Percentiles rank a stretch among this genome's conserved stretches.
These are phyloP conservation scores for Halyomorpha halys DNA, from an alignment of 1,140 invertebrate genomes.

Conservation along the genomic window DNA sequence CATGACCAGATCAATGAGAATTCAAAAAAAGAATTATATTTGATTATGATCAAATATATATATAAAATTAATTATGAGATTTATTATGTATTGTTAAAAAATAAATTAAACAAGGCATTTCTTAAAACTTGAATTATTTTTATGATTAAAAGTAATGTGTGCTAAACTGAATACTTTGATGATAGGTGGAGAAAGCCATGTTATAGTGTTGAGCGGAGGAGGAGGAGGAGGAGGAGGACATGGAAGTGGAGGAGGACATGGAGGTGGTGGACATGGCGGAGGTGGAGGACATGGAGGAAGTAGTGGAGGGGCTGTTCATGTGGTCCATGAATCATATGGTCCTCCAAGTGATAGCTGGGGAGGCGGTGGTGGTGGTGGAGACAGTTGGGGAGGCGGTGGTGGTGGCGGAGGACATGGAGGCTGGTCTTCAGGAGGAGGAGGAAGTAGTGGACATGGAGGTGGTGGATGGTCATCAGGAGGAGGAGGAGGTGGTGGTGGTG, in stretches of 20 bases:
- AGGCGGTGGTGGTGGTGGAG: constrained; percentile 17
- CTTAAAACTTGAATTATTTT: too few species aligned
- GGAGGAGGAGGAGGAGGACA: constrained; percentile 20
- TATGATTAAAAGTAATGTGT: too few species aligned
- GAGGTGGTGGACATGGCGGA: constrained; percentile 23
- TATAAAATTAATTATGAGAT: too few species aligned
- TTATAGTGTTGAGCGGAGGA: constrained; percentile 22
- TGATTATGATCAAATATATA: too few species aligned
- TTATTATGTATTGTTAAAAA: too few species aligned
- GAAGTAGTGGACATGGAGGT: neutral
- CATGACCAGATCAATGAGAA: too few species aligned
- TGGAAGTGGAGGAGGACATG: constrained; percentile 21
- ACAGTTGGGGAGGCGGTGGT: constrained; percentile 23
- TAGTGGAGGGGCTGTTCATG: neutral
- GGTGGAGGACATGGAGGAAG: neutral
- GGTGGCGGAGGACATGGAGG: constrained; percentile 21
- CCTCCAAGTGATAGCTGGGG: constrained; percentile 31
- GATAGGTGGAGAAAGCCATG: constrained; percentile 20
- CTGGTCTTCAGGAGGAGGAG: constrained; percentile 2
- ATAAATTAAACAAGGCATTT: too few species aligned
- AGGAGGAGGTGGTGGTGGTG: constrained; percentile 19
- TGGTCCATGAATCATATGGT: constrained; percentile 13
- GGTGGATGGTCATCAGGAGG: constrained; percentile 21
- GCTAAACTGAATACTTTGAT: neutral
- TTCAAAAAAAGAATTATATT: too few species aligned